Evolutionary conservation across 2,113 vertebrate species (phyloP).

Genomic region (Peromyscus polionotus): DNA sequence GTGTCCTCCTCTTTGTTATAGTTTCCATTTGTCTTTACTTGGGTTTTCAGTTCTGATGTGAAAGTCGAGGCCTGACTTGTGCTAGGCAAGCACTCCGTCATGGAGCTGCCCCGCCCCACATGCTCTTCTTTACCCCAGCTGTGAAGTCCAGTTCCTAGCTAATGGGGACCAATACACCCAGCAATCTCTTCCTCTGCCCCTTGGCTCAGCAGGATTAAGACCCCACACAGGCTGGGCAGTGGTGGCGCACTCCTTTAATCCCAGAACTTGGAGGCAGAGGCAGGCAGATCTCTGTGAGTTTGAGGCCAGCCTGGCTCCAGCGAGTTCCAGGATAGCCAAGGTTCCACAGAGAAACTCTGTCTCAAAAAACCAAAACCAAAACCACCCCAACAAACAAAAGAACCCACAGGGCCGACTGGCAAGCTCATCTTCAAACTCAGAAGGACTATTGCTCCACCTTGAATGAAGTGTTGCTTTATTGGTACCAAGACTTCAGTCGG

Average conservation of each 20-base stretch:
- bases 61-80: not conserved
- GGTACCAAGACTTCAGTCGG: not conserved
- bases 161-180: not conserved
- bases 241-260: not conserved
- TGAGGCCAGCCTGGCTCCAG: not conserved
- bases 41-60: not conserved
- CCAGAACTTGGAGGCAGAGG: not conserved
- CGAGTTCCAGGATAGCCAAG: not conserved
- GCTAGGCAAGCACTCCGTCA: not conserved
- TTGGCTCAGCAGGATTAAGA: not conserved
- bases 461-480: not conserved
- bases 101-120: not conserved
- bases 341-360: not conserved
- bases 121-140: not conserved
- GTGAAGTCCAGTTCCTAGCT: not conserved
- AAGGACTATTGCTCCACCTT: not conserved
- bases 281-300: not conserved
- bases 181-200: not conserved
- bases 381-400: not conserved
- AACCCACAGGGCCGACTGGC: not conserved
- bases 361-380: not conserved
- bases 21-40: slow-evolving; percentile 11
- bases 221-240: not conserved
- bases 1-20: not conserved
- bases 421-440: not conserved